Conservation (phyloP, 2,797 vertebrate genomes). For the Lepidocolaptes lacrymiger region DNA sequence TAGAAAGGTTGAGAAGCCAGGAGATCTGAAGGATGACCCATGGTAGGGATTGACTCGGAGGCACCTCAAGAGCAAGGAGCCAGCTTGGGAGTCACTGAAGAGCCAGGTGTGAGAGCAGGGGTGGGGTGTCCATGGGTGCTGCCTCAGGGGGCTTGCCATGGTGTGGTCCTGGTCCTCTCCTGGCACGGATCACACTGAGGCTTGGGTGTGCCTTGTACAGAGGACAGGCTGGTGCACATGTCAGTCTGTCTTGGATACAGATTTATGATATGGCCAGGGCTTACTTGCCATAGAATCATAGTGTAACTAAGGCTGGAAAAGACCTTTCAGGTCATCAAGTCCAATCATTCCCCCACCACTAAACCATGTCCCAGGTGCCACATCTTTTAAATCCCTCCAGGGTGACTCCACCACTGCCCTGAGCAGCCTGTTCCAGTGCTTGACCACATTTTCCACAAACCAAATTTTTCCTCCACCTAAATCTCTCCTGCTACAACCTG, state of each 20-base stretch:
- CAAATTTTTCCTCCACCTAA: not conserved
- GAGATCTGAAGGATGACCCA: not conserved
- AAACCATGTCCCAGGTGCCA: not conserved
- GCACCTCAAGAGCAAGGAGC: not conserved
- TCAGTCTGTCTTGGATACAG: not conserved
- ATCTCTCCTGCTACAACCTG: not conserved
- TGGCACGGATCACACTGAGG: fast-evolving
- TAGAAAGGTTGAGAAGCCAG: not conserved
- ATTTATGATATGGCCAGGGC: not conserved
- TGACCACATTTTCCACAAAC: not conserved
- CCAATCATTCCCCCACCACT: not conserved
- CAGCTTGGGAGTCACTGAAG: not conserved
- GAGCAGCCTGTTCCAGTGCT: not conserved
- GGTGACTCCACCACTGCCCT: not conserved
- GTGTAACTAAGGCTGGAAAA: not conserved
- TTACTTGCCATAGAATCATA: not conserved
- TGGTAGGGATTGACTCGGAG: fast-evolving
- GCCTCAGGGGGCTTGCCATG: not conserved
- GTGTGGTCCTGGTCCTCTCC: not conserved
- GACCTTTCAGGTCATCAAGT: not conserved
- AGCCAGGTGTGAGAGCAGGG: not conserved
- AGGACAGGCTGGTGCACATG: not conserved
- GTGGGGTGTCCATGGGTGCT: not conserved
- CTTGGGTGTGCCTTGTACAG: not conserved
- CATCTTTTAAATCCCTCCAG: not conserved